Evolutionary conservation across 1,140 invertebrate species (phyloP), one percentile per base, ranked within the genome.

Genomic region (Latrodectus geometricus): DNA sequence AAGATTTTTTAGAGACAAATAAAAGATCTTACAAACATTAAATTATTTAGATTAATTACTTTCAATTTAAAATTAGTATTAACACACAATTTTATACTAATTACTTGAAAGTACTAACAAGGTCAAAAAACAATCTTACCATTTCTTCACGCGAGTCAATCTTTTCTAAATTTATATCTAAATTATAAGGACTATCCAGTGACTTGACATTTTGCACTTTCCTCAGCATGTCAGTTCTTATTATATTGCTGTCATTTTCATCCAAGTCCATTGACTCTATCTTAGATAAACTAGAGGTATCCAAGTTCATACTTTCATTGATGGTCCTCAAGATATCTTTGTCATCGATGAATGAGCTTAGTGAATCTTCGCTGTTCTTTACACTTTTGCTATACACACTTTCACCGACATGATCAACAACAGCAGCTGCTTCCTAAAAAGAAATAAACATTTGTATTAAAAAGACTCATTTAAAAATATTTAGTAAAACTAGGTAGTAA

Each of bases 351-450:
- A 86, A 78, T 12, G 74, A 69, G 3, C 83, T 61, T 14, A 85
- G 23, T n/a, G 85, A 87, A 75, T 87, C 78, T 48, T 87, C 78
- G 5, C 68, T 14, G 66, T 73, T 79, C 49, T 52, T 74, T 91
- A 15, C 54, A 88, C 0, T 86, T 56, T 89, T 88, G 83, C 88
- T 78, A 52, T 85, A 75, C 88, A 77, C 20, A 23, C 2, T 87
- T 81, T 93, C 93, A 88, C 92, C 93, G 14, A 93, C 89, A 90
- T 94, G 94, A 89, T 94, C 93, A 69, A 94, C 93, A 76, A 94
- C 93, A 11, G 93, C 91, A 65, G 93, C 93, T 88, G 93, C 93
- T 92, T 94, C 89, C 88, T 89, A 50, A 14, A 52, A 73, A 35
- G 1, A 35, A 35, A 3, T 1, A 35, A 35, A 35, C 35, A 35